A percentile compares a stretch with the other conserved stretches of the same genome.
Evolutionary conservation across 2,797 vertebrate species (phyloP).

Genomic region (Mormyrus hasselquistii): DNA sequence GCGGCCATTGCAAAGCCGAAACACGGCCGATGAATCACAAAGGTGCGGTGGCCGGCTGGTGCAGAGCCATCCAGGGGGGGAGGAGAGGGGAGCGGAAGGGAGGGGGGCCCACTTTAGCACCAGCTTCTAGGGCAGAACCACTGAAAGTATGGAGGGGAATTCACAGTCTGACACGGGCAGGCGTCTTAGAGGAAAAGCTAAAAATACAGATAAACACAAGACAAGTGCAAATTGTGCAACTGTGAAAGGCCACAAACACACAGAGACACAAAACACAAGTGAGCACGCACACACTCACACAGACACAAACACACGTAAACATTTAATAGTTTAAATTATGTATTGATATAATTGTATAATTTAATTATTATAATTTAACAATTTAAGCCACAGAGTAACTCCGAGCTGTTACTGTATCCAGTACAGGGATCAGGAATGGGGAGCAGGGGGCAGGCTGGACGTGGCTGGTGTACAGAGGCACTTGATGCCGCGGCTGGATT

Average conservation of each 20-base stretch:
- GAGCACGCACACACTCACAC: no score
- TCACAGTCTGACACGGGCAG: not conserved
- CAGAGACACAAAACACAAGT: not conserved
- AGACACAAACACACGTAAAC: not conserved
- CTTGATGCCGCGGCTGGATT: not conserved
- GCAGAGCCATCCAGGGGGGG: not conserved
- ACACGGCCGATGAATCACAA: not conserved
- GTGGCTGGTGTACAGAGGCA: not conserved
- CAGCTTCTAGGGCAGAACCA: not conserved
- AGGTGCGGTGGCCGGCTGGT: not conserved
- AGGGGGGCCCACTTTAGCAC: not conserved
- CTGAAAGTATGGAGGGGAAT: not conserved
- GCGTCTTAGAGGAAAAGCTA: not conserved
- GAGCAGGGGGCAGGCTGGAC: not conserved
- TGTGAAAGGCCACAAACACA: not conserved
- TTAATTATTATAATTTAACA: not conserved
- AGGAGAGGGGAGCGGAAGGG: not conserved
- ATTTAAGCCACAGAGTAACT: not conserved
- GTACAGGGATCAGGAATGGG: not conserved
- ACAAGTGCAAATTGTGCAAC: not conserved
- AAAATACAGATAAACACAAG: conserved; percentile 7
- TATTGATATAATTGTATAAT: not conserved
- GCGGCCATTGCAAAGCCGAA: not conserved
- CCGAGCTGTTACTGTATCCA: not conserved
- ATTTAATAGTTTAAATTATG: not conserved